Evolutionary conservation across 2,113 vertebrate genomes (phyloP), one percentile per base, ranked within the genome.

Genomic region (Romanogobio albipinnatus): DNA sequence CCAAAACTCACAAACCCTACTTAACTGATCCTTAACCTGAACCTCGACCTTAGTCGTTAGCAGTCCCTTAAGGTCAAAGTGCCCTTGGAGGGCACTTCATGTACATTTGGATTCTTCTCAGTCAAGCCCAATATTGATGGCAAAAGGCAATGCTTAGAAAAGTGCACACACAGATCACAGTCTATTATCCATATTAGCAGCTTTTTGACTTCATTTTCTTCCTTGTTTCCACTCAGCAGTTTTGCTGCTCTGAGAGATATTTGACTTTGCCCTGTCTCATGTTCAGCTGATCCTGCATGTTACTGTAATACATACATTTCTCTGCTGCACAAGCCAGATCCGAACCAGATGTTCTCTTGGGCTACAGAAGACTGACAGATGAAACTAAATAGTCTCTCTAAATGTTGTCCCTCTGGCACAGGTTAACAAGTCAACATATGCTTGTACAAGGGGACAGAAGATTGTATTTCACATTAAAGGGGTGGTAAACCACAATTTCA

Each of bases 271-370:
- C 76, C 85, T 19, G 75, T 89, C 86, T 93, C 90, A 91, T 84
- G 88, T 93, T 93, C 87, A 89, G 92, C 93, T 93, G 92, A 92
- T 86, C 87, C 87, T 91, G 90, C 92, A 92, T 81, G 15, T 0
- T 59, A 85, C 86, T 91, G 90, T 92, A 90, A 82, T 76, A 74
- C 75, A 83, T 74, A 80, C 85, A 87, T 89, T 85, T 86, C 87
- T 66, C 11, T 26, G 64, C 45, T 45, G 14, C 43, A 19, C 24
- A 45, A 66, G 15, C 15, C 39, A 36, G 68, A 45, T 79, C 61
- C 24, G 74, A 77, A 43, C 15, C 62, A 81, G 62, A 66, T 68
- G 79, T 80, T 33, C 74, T 59, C 14, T 36, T 68, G 82, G 59
- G n/a, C 7, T 22, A 39, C 39, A 45, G 33, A 33, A 14, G 29